Evolutionary conservation across 2,113 vertebrate genomes (phyloP).

Genomic region (Sapayoa aenigma): DNA sequence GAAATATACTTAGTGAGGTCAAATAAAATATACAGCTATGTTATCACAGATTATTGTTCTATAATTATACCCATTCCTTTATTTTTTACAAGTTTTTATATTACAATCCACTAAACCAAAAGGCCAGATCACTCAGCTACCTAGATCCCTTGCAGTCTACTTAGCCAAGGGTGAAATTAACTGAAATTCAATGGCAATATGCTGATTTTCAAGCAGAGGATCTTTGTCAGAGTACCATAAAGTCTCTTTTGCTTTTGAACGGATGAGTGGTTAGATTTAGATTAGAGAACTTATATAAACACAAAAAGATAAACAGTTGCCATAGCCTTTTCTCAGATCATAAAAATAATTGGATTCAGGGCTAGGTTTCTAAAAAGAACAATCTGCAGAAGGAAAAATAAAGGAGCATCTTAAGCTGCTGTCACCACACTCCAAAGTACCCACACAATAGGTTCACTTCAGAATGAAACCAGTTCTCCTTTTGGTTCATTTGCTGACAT

Average conservation of each 20-base stretch:
- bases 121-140: not conserved
- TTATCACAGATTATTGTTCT: not conserved
- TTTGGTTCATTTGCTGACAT: constrained; percentile 58
- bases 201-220: not conserved
- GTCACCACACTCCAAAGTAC: not conserved
- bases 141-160: not conserved
- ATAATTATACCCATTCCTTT: constrained; percentile 6
- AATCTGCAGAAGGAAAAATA: constrained; percentile 26
- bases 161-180: constrained; percentile 38
- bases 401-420: constrained; percentile 44
- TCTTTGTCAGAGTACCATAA: not conserved
- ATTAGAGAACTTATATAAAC: constrained; percentile 39
- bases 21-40: not conserved
- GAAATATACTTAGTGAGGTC: not conserved
- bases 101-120: not conserved
- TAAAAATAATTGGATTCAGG: constrained; percentile 32
- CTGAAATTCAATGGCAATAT: constrained; percentile 17
- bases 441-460: constrained; percentile 30
- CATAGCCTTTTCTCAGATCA: constrained; percentile 33
- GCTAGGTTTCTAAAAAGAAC: not conserved
- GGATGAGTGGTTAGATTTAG: constrained; percentile 18
- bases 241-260: constrained; percentile 27
- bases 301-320: constrained; percentile 40
- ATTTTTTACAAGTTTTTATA: not conserved
- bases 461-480: constrained; percentile 41